These are phyloP conservation scores for Petrocephalus schoutedeni DNA, from an alignment of 2,797 vertebrate genomes.

Conservation along the genomic window DNA sequence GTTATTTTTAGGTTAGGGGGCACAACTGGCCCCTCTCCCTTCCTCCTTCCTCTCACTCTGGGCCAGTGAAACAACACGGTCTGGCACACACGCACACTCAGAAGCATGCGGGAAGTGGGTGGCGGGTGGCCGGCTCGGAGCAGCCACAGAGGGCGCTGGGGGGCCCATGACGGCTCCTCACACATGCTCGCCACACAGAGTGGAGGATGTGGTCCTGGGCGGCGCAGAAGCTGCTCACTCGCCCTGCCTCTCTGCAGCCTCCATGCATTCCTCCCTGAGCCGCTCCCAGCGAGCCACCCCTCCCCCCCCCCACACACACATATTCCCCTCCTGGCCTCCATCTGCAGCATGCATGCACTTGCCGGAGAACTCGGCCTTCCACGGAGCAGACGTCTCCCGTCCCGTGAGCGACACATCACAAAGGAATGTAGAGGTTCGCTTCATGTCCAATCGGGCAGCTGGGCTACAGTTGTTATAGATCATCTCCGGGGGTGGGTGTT, in stretches of 20 bases:
- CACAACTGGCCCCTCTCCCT: slow-evolving; percentile 22
- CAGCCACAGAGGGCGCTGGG: neutral
- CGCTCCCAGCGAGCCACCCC: neutral
- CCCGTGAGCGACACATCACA: neutral
- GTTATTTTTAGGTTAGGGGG: slow-evolving; percentile 24
- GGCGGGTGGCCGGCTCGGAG: neutral
- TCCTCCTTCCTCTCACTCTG: neutral
- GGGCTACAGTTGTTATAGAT: neutral
- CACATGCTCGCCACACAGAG: neutral
- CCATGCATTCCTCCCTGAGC: neutral
- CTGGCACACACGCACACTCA: slow-evolving; percentile 3
- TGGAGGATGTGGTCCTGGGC: neutral
- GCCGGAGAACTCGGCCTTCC: neutral
- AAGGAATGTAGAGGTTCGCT: neutral
- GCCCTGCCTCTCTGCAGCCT: neutral
- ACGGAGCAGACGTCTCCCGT: neutral
- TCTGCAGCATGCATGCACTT: neutral
- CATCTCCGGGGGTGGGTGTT: neutral
- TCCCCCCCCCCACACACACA: neutral
- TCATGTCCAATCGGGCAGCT: neutral
- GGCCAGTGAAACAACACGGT: slow-evolving; percentile 13
- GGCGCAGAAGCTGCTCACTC: neutral
- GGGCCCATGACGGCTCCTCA: neutral
- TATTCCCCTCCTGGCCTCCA: neutral
- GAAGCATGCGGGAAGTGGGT: neutral